Evolutionary conservation across 2,797 vertebrate genomes (phyloP).

Genomic region (Dicrostonyx torquatus): DNA sequence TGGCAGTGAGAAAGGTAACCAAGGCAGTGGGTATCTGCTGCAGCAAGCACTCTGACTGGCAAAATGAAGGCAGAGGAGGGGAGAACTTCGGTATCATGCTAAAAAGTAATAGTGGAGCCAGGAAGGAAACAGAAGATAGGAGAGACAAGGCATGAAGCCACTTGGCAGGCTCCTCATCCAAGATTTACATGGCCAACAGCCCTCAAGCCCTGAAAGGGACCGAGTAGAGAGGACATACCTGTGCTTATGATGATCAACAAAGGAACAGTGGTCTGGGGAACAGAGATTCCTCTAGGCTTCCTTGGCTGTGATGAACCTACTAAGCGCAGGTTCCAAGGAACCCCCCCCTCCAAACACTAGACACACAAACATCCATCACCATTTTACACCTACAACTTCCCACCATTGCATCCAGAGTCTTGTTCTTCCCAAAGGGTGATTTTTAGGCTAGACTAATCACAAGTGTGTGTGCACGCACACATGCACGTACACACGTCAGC

Average conservation of each 20-base stretch:
- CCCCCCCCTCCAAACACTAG: background rate
- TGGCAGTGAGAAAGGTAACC: background rate
- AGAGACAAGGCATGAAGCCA: background rate
- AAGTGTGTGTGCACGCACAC: background rate
- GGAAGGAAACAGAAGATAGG: background rate
- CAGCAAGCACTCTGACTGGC: background rate
- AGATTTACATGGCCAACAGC: background rate
- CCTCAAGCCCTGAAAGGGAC: background rate
- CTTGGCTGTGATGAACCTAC: background rate
- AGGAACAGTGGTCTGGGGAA: background rate
- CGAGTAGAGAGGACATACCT: no score
- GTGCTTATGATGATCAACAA: rapidly evolving
- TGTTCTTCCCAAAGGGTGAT: background rate
- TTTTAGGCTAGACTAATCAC: background rate
- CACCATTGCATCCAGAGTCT: rapidly evolving
- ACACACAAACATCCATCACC: background rate
- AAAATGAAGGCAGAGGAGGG: background rate
- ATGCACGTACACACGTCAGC: no score
- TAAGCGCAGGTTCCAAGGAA: background rate
- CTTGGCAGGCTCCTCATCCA: background rate
- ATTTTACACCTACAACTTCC: background rate
- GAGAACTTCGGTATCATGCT: background rate
- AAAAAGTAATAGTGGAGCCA: background rate
- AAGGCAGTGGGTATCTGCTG: background rate
- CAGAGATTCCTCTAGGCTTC: background rate